Evolutionary conservation across 2,797 vertebrate species (phyloP), one percentile per base, ranked within the genome.

Genomic region (Moxostoma hubbsi): DNA sequence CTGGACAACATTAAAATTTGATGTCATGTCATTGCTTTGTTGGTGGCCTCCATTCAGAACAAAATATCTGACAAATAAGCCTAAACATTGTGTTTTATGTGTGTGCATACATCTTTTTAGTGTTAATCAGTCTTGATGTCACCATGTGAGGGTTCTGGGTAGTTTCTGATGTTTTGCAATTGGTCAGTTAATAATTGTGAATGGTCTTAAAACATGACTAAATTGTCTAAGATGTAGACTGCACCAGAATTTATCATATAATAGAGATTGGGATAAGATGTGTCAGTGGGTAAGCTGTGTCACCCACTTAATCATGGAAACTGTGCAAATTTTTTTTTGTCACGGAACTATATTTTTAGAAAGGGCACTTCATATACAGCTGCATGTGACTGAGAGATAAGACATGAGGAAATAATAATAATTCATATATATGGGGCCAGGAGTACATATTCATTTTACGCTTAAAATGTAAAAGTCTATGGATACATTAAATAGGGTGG

Each of bases 1-100:
- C 6, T 50, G 12, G 43, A 75, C 10, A 10, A 66, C 11, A 2
- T 7, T 13, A 2, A 46, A 51, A 5, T 43, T 64, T 12, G 16
- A 74, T 66, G 50, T 8, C 6, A 45, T 46, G 51, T 59, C 51
- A 8, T 51, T 50, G 66, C 73, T 75, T 68, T 76, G 18, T 58
- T 72, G 66, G 73, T 81, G 67, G 73, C 46, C 51, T 58, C 15
- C 0, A 1, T 10, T 50, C 13, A 15, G 13, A 47, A 67, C 8
- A 36, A 62, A 73, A 36, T 43, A 24, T 24, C 24, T 15, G n/a
- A 8, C 55, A 57, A 18, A 59, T 4, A 59, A 57, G 55, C 7
- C 8, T 5, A 57, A 57, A 57, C 5, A 11, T 54, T 11, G 13
- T 13, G 53, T 54, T 13, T 13, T n/a, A n/a, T 49, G 51, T 54